Evolutionary conservation across 2,888 invertebrate genomes (phyloP), one percentile per base, ranked within the genome.

Genomic region (Tipula vernalis): DNA sequence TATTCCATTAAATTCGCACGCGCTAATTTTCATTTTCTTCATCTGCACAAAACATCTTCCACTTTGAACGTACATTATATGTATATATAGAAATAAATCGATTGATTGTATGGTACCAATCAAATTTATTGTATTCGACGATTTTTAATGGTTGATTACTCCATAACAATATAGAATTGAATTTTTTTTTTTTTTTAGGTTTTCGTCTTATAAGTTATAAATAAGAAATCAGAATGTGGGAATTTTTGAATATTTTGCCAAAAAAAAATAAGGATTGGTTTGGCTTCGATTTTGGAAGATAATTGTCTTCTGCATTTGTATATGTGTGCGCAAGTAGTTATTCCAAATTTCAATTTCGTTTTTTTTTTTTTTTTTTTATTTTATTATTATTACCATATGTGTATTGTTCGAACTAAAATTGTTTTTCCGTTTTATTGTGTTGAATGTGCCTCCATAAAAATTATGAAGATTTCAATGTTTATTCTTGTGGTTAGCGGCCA

Each of bases 181-280:
- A 3, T 44, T 51, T 51, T 51, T 15, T 51, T 15, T 15, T 51
- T 39, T 51, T 51, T 15, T 51, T 51, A 3, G 71, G 71, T 71
- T 10, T 18, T 71, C 71, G n/a, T 71, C 28, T 71, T 71, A 71
- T 5, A 28, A 71, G 28, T 71, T 71, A 71, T 5, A 28, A 71
- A 71, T 71, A 71, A 71, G 71, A 71, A 71, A 71, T 71, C 71
- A 71, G 71, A 71, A 71, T 71, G 71, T 71, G 71, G 71, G 71
- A 71, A 71, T 71, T 71, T 71, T 6, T 28, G 71, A 28, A 71
- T 71, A 71, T 71, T 28, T 28, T 28, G 28, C 28, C 28, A 71
- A 71, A 57, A 57, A 51, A 51, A 51, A 28, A 15, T 71, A 57
- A 28, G 71, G 71, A 71, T 71, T 71, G 71, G 71, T 71, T 71